Evolutionary conservation across 92 coral and sea anemone species (phyloP).

Genomic region (Pocillopora meandrina): DNA sequence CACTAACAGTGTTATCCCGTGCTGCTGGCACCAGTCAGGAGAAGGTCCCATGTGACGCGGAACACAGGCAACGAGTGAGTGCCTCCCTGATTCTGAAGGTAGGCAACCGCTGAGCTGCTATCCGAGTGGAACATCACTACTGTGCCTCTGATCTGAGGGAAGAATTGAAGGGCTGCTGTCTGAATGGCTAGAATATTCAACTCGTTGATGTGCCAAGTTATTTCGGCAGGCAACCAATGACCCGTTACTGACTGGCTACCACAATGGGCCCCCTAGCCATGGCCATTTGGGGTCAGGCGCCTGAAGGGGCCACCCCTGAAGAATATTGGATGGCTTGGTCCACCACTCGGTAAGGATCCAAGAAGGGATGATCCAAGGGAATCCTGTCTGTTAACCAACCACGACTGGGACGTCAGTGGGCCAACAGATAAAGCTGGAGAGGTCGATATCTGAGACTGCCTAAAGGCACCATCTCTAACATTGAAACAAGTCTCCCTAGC

Average conservation of each 20-base stretch:
- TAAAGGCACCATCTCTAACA: no score
- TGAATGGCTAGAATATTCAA: constrained; percentile 20
- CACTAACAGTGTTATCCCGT: constrained; percentile 17
- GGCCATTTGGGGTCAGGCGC: no score
- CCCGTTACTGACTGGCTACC: no score
- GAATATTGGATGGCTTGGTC: constrained; percentile 30
- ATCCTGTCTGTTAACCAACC: background rate
- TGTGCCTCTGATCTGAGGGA: background rate
- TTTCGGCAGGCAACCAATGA: background rate
- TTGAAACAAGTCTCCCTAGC: no score
- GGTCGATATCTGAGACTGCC: no score
- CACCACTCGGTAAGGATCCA: constrained; percentile 31
- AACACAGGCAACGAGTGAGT: constrained; percentile 32
- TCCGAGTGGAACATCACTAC: constrained; percentile 22
- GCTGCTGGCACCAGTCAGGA: constrained; percentile 28
- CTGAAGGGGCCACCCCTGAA: constrained; percentile 13
- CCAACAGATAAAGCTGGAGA: no score
- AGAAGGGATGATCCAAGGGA: constrained; percentile 29
- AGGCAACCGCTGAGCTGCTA: constrained; percentile 45
- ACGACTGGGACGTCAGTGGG: constrained; percentile 24
- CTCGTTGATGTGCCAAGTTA: background rate
- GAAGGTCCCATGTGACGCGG: constrained; percentile 1
- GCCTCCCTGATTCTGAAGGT: constrained; percentile 39
- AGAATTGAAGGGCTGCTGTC: constrained; percentile 12
- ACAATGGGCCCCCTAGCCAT: constrained; percentile 19